Base-by-base conservation (phyloP, 2,113 vertebrate genomes). In the Hemicordylus capensis region DNA sequence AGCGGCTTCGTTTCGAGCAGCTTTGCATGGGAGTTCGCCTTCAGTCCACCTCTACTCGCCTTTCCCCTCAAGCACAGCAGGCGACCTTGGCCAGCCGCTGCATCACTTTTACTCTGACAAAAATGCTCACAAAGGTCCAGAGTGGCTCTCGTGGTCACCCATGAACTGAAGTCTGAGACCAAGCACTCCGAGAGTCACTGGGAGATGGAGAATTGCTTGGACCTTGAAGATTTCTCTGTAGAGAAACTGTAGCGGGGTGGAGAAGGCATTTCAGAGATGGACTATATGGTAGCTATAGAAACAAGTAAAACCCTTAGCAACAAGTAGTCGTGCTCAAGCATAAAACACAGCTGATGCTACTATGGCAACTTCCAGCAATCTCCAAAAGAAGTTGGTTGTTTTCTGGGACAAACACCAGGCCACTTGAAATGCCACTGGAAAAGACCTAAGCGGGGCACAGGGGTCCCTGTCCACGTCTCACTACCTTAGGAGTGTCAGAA, bases 401-500 rank as follows among this genome's bases (percentile, higher is more conserved):
- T 87, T 84, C 67, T 85, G 44, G 83, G 46, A 87, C 31, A 85
- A 89, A 85, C 67, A 51, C 81, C 90, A 87, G 90, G 10, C 80
- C 42, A 72, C 17, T 81, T 67, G 76, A 89, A 76, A 85, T 1
- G 28, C 31, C 85, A 54, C 75, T 0, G 69, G 79, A 42, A n/a
- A 58, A 48, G 46, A 87, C 34, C 86, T 56, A 66, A 54, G 54
- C 59, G 69, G 73, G 4, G 74, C 37, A 76, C 1, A 15, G 34
- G 10, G 9, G 51, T 10, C 83, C 51, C 22, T 42, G n/a, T 0
- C 0, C 2, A 6, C 11, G 46, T 1, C 58, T 67, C 4, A 88
- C 95, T 93, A 98, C 98, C 96, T 96, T 97, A 0, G 97, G 93
- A 3, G 39, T 88, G 51, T 92, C 79, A 59, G 96, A 98, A 67